Evolutionary conservation across 2,113 vertebrate species (phyloP), one percentile per base, ranked within the genome.

Genomic region (Anolis sagrei): DNA sequence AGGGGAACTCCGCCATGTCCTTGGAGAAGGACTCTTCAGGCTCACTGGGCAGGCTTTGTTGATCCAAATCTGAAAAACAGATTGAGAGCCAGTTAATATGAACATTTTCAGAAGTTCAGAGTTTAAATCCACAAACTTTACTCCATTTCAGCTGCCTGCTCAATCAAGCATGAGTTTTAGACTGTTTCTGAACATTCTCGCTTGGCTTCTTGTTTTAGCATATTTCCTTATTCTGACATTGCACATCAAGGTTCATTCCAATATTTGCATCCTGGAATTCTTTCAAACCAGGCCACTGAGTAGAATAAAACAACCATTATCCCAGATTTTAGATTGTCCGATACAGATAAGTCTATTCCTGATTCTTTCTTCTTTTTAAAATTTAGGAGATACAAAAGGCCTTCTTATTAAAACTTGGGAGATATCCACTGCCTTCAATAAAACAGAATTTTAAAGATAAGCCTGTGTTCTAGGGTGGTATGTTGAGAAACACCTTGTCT

Each of bases 31-130:
- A 84, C 87, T 99, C 99, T 77, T 99, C 99, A 0, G 98, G 98
- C 87, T 99, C 98, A 21, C 98, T 98, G 94, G 97, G 97, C 49
- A 98, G 87, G 91, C 97, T 98, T 92, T 98, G 98, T 94, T 97
- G 98, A 93, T 99, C 99, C 95, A 98, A 93, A 95, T 99, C 99
- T 99, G 95, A 77, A 93, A 95, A 90, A 88, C 79, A 81, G 4
- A 72, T 44, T 93, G 29, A 73, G 73, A 73, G 36, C 13, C 82
- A 79, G 49, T 29, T 32, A 4, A 18, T 10, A 21, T 34, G 4
- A 48, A 16, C 49, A 21, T 18, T 34, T 58, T 2, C 25, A 78
- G 11, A 13, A 25, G 14, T 4, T 8, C 21, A 58, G 36, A 76
- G 19, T 61, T 64, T 32, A 49, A 32, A 54, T 32, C 7, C 4